Base-by-base conservation (phyloP, 2,113 vertebrate genomes). In the Caranx ignobilis region DNA sequence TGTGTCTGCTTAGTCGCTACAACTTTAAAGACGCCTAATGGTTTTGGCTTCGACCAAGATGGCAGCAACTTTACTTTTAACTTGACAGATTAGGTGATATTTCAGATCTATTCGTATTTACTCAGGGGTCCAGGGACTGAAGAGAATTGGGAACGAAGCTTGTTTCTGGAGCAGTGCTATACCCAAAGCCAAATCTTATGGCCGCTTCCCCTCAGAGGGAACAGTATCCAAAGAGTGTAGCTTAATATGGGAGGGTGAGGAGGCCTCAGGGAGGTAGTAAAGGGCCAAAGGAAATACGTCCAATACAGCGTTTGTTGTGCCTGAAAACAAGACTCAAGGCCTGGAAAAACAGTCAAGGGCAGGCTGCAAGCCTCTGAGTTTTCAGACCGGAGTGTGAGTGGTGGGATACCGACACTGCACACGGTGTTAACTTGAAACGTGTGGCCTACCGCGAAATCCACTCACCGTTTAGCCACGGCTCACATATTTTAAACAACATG, bases 261-360 rank as follows among this genome's bases (percentile, higher is more conserved):
- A 88, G 90, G 84, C 89, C 88, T 88, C 45, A 47, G 85, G 85
- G 87, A 92, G 83, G 70, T 69, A 85, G 81, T 8, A 18, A 52
- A 79, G 60, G 76, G 94, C 95, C 95, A 95, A 95, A 90, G 86
- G 88, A 93, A 95, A 94, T 92, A 94, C 79, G 88, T 73, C 87
- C 82, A 91, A 91, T 92, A 84, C 91, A 89, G 90, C 62, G 89
- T 91, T 94, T 95, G 93, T 94, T 95, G 94, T 94, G 90, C 93
- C 88, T 94, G 66, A 95, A 95, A 94, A 94, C 91, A 94, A 89
- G 88, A 89, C 75, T 88, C 81, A 87, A 89, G 87, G 88, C 90
- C 92, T 93, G 92, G 82, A 93, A 94, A 92, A 95, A 94, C 92
- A 94, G 80, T 73, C 85, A 61, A 84, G 83, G 75, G 72, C 87